Evolutionary conservation across 1,140 invertebrate species (phyloP).

Genomic region (Drosophila mayri): DNA sequence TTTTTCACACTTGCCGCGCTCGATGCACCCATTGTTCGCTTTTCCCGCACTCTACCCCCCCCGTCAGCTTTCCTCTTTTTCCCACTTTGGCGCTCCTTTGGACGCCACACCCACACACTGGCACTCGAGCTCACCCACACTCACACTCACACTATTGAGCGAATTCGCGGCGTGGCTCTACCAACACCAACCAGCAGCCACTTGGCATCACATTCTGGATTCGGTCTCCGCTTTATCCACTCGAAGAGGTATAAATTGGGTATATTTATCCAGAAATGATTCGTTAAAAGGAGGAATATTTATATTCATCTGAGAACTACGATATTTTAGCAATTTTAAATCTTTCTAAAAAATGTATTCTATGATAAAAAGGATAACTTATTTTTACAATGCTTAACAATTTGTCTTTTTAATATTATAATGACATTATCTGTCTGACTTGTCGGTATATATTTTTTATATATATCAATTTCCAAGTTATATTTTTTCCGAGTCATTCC

Average conservation of each 20-base stretch:
- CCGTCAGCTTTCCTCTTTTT: slow-evolving; percentile 14
- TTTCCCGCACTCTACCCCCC: slow-evolving; percentile 8
- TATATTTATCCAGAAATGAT: slow-evolving; percentile 1
- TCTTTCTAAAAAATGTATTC: too few species aligned
- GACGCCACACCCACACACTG: not conserved
- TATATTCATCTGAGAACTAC: not conserved
- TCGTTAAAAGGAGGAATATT: not conserved
- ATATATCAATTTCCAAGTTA: not conserved
- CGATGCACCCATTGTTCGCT: slow-evolving; percentile 70
- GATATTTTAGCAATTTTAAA: too few species aligned
- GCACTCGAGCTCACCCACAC: slow-evolving; percentile 7
- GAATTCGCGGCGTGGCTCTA: not conserved
- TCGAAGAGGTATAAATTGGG: slow-evolving; percentile 1
- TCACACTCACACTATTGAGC: not conserved
- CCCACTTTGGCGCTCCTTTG: not conserved
- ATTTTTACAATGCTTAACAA: too few species aligned
- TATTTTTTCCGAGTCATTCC: not conserved
- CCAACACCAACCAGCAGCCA: slow-evolving; percentile 20
- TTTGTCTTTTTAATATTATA: too few species aligned
- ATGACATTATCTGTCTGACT: not conserved
- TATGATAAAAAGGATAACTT: too few species aligned
- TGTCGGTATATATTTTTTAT: not conserved
- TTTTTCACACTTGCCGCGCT: slow-evolving; percentile 64
- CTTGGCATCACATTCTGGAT: slow-evolving; percentile 60
- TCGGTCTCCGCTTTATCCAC: slow-evolving; percentile 4